Percentiles rank a stretch among this genome's conserved stretches.
Evolutionary conservation across 2,113 vertebrate species (phyloP).

Genomic region (Lepus timidus): DNA sequence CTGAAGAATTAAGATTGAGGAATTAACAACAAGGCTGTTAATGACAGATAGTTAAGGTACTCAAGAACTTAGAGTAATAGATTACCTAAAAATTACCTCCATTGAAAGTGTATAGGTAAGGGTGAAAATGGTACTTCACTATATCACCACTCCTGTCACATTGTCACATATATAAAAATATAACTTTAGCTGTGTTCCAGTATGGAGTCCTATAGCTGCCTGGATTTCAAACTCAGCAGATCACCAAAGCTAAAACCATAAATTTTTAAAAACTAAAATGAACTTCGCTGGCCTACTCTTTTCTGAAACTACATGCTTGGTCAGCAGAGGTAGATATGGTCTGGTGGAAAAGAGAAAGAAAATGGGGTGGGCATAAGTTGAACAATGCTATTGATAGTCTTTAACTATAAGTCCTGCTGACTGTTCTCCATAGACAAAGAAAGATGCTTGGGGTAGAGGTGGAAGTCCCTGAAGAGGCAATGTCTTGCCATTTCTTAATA

Average conservation of each 20-base stretch:
- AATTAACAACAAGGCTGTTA: neutral
- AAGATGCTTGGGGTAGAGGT: neutral
- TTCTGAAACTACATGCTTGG: neutral
- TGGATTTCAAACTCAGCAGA: neutral
- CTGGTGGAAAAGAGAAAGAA: neutral
- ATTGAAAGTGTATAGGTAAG: neutral
- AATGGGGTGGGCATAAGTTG: neutral
- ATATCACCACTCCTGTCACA: neutral
- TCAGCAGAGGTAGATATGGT: neutral
- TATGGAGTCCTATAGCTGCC: neutral
- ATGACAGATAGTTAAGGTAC: neutral
- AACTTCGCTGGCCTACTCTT: neutral
- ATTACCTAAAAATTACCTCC: neutral
- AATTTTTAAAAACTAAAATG: conserved; percentile 8
- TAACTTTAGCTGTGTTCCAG: neutral
- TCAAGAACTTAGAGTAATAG: neutral
- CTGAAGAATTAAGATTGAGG: neutral
- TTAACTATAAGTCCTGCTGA: neutral
- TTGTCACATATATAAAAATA: neutral
- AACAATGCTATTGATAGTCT: neutral
- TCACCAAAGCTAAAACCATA: neutral
- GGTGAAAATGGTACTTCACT: neutral
- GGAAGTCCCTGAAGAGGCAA: neutral
- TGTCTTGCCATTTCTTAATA: conserved; percentile 33
- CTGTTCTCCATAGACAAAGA: neutral